These are phyloP conservation scores for Drosophila leonis DNA, from an alignment of 2,888 invertebrate species.

Conservation along the genomic window DNA sequence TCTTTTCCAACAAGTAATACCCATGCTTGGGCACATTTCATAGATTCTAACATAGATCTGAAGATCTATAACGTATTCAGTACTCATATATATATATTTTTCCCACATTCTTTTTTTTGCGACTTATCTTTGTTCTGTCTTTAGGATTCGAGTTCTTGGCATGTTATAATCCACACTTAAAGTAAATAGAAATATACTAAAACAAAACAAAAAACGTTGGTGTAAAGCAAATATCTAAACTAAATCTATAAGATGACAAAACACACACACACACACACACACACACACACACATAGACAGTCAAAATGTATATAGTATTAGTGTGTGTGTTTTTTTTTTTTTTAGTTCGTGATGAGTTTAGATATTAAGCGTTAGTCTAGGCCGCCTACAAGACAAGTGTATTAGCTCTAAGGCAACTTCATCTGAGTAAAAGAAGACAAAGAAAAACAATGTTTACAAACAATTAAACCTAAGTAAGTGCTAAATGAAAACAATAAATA, in stretches of 20 bases:
- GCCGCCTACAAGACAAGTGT: constrained; percentile 23
- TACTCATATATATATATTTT: neutral
- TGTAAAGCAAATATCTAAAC: constrained; percentile 73
- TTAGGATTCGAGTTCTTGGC: constrained; percentile 30
- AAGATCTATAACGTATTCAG: neutral
- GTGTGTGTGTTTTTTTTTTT: constrained; percentile 33
- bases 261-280: constrained; percentile 26
- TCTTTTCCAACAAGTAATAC: neutral
- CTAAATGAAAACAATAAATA: constrained; percentile 58
- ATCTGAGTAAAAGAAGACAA: neutral
- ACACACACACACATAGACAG: constrained; percentile 15
- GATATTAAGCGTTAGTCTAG: constrained; percentile 37
- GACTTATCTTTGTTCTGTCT: neutral
- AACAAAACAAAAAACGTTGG: too few relatives aligned
- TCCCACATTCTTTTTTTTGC: neutral
- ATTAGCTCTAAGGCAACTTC: constrained; percentile 31
- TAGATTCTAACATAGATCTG: neutral
- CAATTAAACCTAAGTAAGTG: constrained; percentile 41
- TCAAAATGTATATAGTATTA: constrained; percentile 24
- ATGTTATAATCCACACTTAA: constrained; percentile 2
- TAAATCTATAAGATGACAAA: constrained; percentile 46
- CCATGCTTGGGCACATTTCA: neutral
- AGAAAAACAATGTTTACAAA: constrained; percentile 9
- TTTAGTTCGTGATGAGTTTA: constrained; percentile 50
- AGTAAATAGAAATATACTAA: constrained; percentile 14